Evolutionary conservation across 92 coral and sea anemone species (phyloP).

Genomic region (Parazoanthus darwini): DNA sequence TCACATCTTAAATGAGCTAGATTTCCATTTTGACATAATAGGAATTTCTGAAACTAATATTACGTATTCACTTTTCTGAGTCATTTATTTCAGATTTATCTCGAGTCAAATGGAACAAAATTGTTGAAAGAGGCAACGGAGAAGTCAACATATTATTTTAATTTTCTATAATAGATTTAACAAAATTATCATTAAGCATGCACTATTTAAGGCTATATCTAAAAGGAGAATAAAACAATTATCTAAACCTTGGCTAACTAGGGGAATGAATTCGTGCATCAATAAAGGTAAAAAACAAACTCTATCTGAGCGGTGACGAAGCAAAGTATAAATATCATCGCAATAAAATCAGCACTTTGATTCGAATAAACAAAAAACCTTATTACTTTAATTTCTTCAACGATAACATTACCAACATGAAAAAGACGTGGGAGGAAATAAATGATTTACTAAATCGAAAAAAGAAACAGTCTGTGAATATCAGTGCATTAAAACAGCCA

Average conservation of each 20-base stretch:
- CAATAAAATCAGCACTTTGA: conserved; percentile 39
- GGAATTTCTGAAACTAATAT: conserved; percentile 28
- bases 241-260: conserved; percentile 41
- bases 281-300: conserved; percentile 44
- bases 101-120: conserved; percentile 39
- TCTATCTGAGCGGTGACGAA: conserved; percentile 34
- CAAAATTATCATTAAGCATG: conserved; percentile 32
- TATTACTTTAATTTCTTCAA: conserved; percentile 37
- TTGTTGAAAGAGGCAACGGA: conserved; percentile 30
- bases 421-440: conserved; percentile 51
- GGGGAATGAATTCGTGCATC: conserved; percentile 30
- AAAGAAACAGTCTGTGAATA: conserved; percentile 21
- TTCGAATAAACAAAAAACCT: conserved; percentile 33
- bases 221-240: conserved; percentile 35
- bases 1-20: neutral
- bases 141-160: conserved; percentile 4
- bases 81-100: conserved; percentile 23
- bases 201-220: conserved; percentile 34
- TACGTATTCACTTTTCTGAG: conserved; percentile 18
- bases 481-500: conserved; percentile 33
- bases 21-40: conserved; percentile 9
- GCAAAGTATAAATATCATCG: conserved; percentile 42
- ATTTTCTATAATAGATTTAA: conserved; percentile 24
- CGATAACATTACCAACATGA: conserved; percentile 38
- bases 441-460: conserved; percentile 42